These are phyloP conservation scores for Pollenia labialis DNA, from an alignment of 2,888 invertebrate species.

Conservation along the genomic window DNA sequence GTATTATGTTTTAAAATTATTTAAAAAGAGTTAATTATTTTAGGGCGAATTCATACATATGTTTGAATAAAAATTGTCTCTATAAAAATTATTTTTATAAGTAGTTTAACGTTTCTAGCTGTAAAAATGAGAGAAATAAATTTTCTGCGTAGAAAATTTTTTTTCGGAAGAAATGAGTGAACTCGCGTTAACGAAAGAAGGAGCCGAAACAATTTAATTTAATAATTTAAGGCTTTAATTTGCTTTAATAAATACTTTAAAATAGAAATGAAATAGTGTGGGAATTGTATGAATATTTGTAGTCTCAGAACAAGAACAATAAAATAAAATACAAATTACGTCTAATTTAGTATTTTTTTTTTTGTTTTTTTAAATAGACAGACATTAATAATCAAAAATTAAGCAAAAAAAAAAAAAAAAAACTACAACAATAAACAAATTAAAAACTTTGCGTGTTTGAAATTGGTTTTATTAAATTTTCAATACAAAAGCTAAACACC, in stretches of 20 bases:
- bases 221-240: constrained; percentile 7
- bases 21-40: too few species aligned
- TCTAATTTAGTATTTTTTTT: background rate
- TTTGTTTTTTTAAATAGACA: constrained; percentile 28
- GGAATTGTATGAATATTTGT: constrained; percentile 44
- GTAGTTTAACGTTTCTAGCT: too few species aligned
- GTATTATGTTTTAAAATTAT: too few species aligned
- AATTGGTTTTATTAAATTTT: constrained; percentile 61
- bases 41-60: too few species aligned
- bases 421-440: constrained; percentile 50
- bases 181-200: background rate
- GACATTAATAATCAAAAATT: constrained; percentile 42
- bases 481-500: constrained; percentile 40
- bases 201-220: constrained; percentile 5
- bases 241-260: background rate
- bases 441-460: constrained; percentile 66
- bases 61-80: too few species aligned
- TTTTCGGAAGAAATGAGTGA: too few species aligned
- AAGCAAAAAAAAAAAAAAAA: constrained; percentile 32
- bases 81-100: too few species aligned
- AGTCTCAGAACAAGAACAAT: background rate
- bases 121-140: too few species aligned
- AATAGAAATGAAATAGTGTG: constrained; percentile 39
- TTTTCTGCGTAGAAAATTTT: too few species aligned
- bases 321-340: constrained; percentile 9